phyloP scores from a whole-genome alignment of 2,888 invertebrate species.

The Melangyna quadrimaculata region DNA sequence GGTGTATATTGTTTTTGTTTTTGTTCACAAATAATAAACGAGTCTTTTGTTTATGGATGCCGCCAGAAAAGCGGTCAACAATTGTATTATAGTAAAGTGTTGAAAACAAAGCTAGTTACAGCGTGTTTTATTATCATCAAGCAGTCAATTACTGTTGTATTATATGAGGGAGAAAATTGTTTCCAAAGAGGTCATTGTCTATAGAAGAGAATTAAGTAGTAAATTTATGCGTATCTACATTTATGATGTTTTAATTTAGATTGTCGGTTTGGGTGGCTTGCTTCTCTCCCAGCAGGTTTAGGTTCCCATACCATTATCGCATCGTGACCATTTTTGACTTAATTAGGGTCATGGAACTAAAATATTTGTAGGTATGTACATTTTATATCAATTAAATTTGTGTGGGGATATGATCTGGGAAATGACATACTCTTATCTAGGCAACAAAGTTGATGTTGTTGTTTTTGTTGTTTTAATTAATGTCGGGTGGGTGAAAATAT shows the following conservation, averaged over 20 bases:
- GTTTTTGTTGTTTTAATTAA: too few relatives aligned
- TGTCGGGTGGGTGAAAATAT: too few relatives aligned
- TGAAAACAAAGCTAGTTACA: neutral
- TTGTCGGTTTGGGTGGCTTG: neutral
- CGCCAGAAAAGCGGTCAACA: constrained; percentile 8
- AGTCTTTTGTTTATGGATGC: constrained; percentile 57
- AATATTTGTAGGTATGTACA: too few relatives aligned
- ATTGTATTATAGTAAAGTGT: neutral
- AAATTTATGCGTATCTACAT: neutral
- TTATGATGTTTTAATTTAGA: constrained; percentile 45
- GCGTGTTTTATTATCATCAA: neutral
- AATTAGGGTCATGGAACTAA: constrained; percentile 34
- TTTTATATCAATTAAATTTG: too few relatives aligned
- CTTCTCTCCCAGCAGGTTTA: neutral
- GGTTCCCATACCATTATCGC: neutral
- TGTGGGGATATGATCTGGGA: too few relatives aligned
- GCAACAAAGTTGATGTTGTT: too few relatives aligned
- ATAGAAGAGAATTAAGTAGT: constrained; percentile 15
- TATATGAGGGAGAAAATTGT: neutral
- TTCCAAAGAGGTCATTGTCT: constrained; percentile 58
- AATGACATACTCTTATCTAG: too few relatives aligned
- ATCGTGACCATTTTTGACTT: neutral
- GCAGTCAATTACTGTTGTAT: neutral
- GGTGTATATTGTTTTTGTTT: neutral
- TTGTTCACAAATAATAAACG: constrained; percentile 24